Evolutionary conservation across 2,888 invertebrate genomes (phyloP), one percentile per base, ranked within the genome.

Genomic region (Entomobrya proxima): DNA sequence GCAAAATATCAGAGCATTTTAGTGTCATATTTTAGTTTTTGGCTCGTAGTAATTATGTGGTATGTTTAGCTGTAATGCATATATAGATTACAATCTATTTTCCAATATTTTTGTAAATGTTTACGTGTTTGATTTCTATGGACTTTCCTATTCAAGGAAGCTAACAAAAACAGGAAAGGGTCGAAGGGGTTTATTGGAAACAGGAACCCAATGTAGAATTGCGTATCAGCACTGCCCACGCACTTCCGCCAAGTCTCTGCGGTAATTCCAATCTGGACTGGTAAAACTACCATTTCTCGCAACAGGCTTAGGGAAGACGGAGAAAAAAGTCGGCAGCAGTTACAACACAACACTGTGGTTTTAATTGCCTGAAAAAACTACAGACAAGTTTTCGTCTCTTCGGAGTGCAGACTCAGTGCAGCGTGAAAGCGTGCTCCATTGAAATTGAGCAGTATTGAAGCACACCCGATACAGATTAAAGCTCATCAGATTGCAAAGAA

Each of bases 291-390:
- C 30, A 58, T 40, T 40, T 35, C 37, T n/a, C 27, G 11, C 75
- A 55, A 55, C n/a, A n/a, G n/a, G n/a, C n/a, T n/a, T n/a, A n/a
- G n/a, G 64, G 37, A 37, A 37, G 37, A 32, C 35, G 37, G 3
- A n/a, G 2, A 21, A 78, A 47, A 78, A 78, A 18, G 18, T 15
- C 30, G 15, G 50, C 47, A n/a, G n/a, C n/a, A n/a, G n/a, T n/a
- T n/a, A n/a, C n/a, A n/a, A n/a, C n/a, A n/a, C n/a, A 30, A 55
- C 64, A 78, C 55, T 32, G 35, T 64, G 64, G 61, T 78, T 78
- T 78, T 78, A 78, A 78, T 78, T 78, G 64, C 78, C 78, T 40
- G 61, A 78, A 79, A n/a, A n/a, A n/a, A n/a, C 35, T 64, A 64
- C 77, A 79, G 1, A 64, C 37, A 30, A 61, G 24, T 67, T 67